Percentiles rank a stretch among this genome's conserved stretches.
These are phyloP conservation scores for Hydractinia symbiolongicarpus DNA, from an alignment of 30 jellyfish, hydroid and myxozoan species.

Conservation along the genomic window DNA sequence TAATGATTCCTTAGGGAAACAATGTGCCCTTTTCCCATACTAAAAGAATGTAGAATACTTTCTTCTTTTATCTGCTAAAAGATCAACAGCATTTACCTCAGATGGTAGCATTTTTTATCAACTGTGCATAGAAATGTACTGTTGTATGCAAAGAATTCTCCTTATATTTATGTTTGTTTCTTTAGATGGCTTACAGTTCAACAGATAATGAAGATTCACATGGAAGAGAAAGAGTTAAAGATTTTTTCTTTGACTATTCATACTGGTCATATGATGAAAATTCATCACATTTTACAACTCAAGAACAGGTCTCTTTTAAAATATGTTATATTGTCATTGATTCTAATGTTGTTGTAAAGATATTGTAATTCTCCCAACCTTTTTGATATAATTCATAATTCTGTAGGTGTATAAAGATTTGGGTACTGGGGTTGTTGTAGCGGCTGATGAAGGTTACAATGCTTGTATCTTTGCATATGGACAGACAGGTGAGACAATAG, in stretches of 20 bases:
- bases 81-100: neutral
- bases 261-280: conserved; percentile 80
- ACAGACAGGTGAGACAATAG: conserved; percentile 63
- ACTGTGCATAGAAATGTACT: neutral
- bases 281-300: conserved; percentile 73
- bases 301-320: conserved; percentile 45
- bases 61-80: neutral
- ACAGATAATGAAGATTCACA: conserved; percentile 51
- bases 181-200: conserved; percentile 51
- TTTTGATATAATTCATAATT: neutral
- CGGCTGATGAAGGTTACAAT: conserved; percentile 95
- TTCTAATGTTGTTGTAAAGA: neutral
- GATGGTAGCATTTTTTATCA: neutral
- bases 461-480: conserved; percentile 98
- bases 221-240: conserved; percentile 89
- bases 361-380: neutral
- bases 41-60: too few relatives aligned
- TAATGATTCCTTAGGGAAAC: too few relatives aligned
- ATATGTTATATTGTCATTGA: neutral
- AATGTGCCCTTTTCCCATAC: too few relatives aligned
- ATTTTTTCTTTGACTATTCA: conserved; percentile 86
- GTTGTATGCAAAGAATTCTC: neutral
- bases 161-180: conserved; percentile 27
- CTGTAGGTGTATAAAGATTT: conserved; percentile 65
- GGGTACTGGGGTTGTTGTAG: conserved; percentile 73